Percentiles rank a stretch among this genome's conserved stretches.
Evolutionary conservation across 2,888 invertebrate species (phyloP).

Genomic region (Craniophora ligustri): DNA sequence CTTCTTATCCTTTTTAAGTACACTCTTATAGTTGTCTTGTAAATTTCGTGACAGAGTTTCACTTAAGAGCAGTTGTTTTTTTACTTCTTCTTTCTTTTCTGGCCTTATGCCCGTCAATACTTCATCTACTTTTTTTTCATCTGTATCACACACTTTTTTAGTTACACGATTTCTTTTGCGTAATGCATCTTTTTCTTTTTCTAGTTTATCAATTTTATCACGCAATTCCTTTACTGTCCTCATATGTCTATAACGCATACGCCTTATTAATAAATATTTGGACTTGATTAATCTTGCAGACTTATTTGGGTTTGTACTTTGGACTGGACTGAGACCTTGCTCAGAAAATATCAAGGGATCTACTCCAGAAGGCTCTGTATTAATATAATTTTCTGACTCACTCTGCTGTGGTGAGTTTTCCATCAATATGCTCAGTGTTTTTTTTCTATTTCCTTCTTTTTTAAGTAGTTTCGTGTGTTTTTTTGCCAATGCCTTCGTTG

Average conservation of each 20-base stretch:
- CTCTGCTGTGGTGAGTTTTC: conserved; percentile 7
- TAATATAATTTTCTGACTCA: conserved; percentile 1
- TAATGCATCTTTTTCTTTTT: background rate
- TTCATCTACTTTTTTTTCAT: background rate
- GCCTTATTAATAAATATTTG: background rate
- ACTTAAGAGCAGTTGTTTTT: background rate
- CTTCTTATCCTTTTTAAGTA: too few relatives aligned
- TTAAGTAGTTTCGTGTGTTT: conserved; percentile 3
- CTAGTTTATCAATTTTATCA: background rate
- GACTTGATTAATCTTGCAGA: background rate
- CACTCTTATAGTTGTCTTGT: too few relatives aligned
- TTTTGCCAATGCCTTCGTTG: conserved; percentile 12
- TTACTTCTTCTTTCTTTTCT: background rate
- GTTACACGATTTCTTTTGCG: background rate
- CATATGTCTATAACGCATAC: background rate
- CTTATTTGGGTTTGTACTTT: background rate
- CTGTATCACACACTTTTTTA: background rate
- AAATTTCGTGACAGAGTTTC: too few relatives aligned
- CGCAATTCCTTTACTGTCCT: background rate
- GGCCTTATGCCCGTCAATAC: background rate
- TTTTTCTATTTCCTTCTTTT: conserved; percentile 2
- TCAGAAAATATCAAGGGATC: background rate
- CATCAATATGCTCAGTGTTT: background rate
- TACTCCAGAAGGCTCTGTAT: background rate
- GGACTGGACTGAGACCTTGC: background rate